Percentiles rank a stretch among this genome's conserved stretches.
These are phyloP conservation scores for Stigmatopora nigra DNA, from an alignment of 2,113 vertebrate species.

Conservation along the genomic window DNA sequence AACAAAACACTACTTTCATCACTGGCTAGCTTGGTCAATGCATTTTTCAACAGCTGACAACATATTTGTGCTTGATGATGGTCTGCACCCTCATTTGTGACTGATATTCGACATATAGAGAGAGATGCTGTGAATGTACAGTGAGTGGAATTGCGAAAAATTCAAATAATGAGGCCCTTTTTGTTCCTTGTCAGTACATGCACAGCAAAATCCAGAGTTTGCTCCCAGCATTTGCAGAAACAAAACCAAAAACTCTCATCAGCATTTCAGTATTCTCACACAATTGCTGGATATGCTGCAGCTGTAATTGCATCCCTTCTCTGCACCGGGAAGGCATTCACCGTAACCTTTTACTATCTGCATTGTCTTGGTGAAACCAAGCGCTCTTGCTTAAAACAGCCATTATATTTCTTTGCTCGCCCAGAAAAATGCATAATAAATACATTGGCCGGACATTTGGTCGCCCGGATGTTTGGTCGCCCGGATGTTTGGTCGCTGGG, in stretches of 20 bases:
- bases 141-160: not conserved
- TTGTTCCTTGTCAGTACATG: slow-evolving; percentile 14
- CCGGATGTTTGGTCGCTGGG: no score
- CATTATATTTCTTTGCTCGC: slow-evolving; percentile 7
- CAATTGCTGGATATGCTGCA: slow-evolving; percentile 43
- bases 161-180: slow-evolving; percentile 26
- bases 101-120: not conserved
- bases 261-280: slow-evolving; percentile 37
- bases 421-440: slow-evolving; percentile 19
- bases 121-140: not conserved
- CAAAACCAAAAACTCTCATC: slow-evolving; percentile 22
- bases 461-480: no score
- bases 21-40: no score
- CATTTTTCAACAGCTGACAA: no score
- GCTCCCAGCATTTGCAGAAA: slow-evolving; percentile 17
- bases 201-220: slow-evolving; percentile 19
- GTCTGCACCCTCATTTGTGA: no score
- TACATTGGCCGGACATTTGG: no score
- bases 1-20: no score
- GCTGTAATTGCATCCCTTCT: slow-evolving; percentile 55
- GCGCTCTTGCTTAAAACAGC: slow-evolving; percentile 24
- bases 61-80: no score
- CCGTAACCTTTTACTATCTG: slow-evolving; percentile 60
- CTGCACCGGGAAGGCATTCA: slow-evolving; percentile 25
- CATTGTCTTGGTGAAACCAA: slow-evolving; percentile 45